Evolutionary conservation across 2,797 vertebrate genomes (phyloP), one percentile per base, ranked within the genome.

Genomic region (Lutjanus campechanus): DNA sequence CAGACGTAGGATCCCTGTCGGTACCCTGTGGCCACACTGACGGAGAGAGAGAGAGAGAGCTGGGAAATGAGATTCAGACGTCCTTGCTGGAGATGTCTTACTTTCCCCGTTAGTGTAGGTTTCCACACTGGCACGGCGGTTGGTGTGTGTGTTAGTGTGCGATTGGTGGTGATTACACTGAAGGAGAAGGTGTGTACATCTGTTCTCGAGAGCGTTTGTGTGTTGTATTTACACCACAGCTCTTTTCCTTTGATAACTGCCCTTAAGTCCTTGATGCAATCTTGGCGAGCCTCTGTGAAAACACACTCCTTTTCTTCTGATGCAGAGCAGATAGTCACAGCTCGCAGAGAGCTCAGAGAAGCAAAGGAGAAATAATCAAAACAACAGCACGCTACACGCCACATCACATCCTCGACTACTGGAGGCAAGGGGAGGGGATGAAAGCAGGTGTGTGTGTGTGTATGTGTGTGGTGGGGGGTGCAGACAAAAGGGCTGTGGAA

Each of bases 401-500:
- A 77, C 89, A 88, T 87, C 88, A 88, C 91, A 86, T 88, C 74
- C 68, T 69, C 60, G 9, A 75, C 79, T 67, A 77, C 83, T 82
- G 75, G 73, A 81, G 63, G 84, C 77, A 7, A 65, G 69, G 59
- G 61, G 64, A 83, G 77, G 50, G 58, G 79, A 81, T 88, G 89
- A 86, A 90, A 89, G 86, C 87, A 88, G 89, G 44, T 19, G 11
- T 1, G 61, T 53, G 61, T 53, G 60, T 58, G 29, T 74, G 72
- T 75, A 67, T 79, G 63, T 44, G 44, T n/a, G 13, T 1, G 55
- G 59, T 47, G 50, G 76, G 40, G 79, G 56, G 41, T 67, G 65
- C 83, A 85, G 90, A 94, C 91, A 92, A 91, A 94, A 89, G 66
- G 75, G 79, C 86, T 89, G 81, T 77, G 87, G 85, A 95, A 95